These are phyloP conservation scores for Gasterosteus aculeatus DNA, from an alignment of 2,113 vertebrate genomes.

Conservation along the genomic window DNA sequence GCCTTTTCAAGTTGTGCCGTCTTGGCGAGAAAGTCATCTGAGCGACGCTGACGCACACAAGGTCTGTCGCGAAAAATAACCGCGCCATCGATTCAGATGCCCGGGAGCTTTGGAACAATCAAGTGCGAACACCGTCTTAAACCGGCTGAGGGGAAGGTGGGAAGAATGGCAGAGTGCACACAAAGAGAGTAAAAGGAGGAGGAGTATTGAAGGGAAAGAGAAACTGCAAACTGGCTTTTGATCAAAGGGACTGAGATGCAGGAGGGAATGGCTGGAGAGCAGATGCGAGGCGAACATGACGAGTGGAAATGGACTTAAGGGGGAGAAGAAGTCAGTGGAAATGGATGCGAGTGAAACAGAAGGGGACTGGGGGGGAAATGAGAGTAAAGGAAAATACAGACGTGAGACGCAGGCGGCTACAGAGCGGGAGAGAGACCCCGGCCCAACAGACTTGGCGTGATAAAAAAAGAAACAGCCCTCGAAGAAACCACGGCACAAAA, in stretches of 20 bases:
- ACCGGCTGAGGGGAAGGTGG: slow-evolving; percentile 30
- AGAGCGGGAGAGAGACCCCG: slow-evolving; percentile 21
- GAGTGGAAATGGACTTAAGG: slow-evolving; percentile 55
- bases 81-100: slow-evolving; percentile 53
- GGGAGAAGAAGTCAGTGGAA: slow-evolving; percentile 53
- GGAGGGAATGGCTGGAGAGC: slow-evolving; percentile 55
- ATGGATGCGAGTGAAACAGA: slow-evolving; percentile 53
- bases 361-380: slow-evolving; percentile 30
- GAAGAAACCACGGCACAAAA: slow-evolving; percentile 61
- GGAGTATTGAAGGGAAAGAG: slow-evolving; percentile 44
- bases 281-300: slow-evolving; percentile 49
- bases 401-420: slow-evolving; percentile 28
- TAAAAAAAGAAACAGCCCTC: slow-evolving; percentile 65
- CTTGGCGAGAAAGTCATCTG: slow-evolving; percentile 15
- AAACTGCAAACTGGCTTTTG: slow-evolving; percentile 54
- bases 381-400: slow-evolving; percentile 51
- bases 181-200: slow-evolving; percentile 40
- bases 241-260: slow-evolving; percentile 63
- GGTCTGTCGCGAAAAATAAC: slow-evolving; percentile 52
- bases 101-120: slow-evolving; percentile 50
- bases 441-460: slow-evolving; percentile 64
- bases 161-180: slow-evolving; percentile 32
- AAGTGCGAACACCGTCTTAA: slow-evolving; percentile 56
- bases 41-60: slow-evolving; percentile 16
- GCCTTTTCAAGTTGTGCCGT: slow-evolving; percentile 21